These are phyloP conservation scores for Melanotaenia nigrans DNA, from an alignment of 2,797 vertebrate genomes.

Conservation along the genomic window DNA sequence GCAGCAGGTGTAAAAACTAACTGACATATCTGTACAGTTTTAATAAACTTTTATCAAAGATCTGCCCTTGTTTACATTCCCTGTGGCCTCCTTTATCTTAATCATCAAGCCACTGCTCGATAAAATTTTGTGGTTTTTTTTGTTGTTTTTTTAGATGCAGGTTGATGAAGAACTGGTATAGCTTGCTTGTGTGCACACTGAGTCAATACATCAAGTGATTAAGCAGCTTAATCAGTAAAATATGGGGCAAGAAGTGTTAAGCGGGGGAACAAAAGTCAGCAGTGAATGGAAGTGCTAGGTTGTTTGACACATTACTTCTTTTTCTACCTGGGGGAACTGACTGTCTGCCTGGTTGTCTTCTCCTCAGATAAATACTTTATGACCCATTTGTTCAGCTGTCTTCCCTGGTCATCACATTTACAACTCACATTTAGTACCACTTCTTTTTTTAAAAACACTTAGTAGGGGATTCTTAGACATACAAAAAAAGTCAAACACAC, in stretches of 20 bases:
- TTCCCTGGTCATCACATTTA: conserved; percentile 71
- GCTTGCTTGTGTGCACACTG: conserved; percentile 40
- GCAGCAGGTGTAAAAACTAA: conserved; percentile 5
- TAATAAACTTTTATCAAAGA: background rate
- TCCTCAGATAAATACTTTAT: conserved; percentile 74
- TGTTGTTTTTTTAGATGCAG: background rate
- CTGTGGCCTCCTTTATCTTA: background rate
- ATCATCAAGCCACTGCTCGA: conserved; percentile 2
- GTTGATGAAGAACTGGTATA: conserved; percentile 50
- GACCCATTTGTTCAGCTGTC: conserved; percentile 79
- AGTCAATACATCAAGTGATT: conserved; percentile 27
- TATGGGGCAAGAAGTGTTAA: conserved; percentile 9
- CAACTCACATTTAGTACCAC: conserved; percentile 43
- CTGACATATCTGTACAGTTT: background rate
- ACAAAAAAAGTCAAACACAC: conserved; percentile 28
- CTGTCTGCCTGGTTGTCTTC: conserved; percentile 17
- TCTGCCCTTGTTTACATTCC: conserved; percentile 6
- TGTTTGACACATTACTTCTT: conserved; percentile 14
- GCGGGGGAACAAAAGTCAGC: conserved; percentile 13
- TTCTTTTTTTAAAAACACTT: conserved; percentile 31
- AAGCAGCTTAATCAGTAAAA: conserved; percentile 38
- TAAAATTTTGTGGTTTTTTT: background rate
- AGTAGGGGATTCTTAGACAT: conserved; percentile 34
- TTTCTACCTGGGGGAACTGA: conserved; percentile 28
- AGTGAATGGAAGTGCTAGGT: conserved; percentile 27